These are phyloP conservation scores for Heliconius ismenius DNA, from an alignment of 2,888 invertebrate genomes.

Conservation along the genomic window DNA sequence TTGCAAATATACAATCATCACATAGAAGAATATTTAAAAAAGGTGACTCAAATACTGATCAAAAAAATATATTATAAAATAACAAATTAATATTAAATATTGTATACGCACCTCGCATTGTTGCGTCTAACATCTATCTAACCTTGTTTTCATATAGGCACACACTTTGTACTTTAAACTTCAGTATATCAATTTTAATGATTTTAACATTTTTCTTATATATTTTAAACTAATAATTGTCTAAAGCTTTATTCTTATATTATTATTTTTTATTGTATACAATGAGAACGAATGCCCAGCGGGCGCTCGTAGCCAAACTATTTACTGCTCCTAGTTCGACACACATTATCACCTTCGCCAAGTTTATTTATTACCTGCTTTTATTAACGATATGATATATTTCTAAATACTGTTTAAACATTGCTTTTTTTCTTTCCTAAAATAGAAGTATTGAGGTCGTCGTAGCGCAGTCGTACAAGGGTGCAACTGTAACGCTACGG, in stretches of 20 bases:
- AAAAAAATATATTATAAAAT: neutral
- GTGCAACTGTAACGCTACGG: too few species aligned
- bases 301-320: slow-evolving; percentile 44
- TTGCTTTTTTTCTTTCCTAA: too few species aligned
- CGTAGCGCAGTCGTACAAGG: too few species aligned
- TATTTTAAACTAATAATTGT: neutral
- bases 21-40: neutral
- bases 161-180: neutral
- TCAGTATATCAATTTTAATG: neutral
- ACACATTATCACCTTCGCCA: slow-evolving; percentile 42
- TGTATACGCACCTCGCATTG: neutral
- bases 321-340: slow-evolving; percentile 40
- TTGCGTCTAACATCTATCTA: neutral
- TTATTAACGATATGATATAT: slow-evolving; percentile 22
- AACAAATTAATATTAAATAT: neutral
- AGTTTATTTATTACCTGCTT: slow-evolving; percentile 40
- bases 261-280: neutral
- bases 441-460: too few species aligned
- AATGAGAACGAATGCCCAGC: slow-evolving; percentile 22
- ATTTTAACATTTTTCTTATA: neutral
- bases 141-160: neutral
- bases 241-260: neutral
- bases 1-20: neutral
- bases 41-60: too few species aligned
- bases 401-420: neutral